These are phyloP conservation scores for Enhydra lutris DNA, from an alignment of 2,113 vertebrate genomes.

Conservation along the genomic window DNA sequence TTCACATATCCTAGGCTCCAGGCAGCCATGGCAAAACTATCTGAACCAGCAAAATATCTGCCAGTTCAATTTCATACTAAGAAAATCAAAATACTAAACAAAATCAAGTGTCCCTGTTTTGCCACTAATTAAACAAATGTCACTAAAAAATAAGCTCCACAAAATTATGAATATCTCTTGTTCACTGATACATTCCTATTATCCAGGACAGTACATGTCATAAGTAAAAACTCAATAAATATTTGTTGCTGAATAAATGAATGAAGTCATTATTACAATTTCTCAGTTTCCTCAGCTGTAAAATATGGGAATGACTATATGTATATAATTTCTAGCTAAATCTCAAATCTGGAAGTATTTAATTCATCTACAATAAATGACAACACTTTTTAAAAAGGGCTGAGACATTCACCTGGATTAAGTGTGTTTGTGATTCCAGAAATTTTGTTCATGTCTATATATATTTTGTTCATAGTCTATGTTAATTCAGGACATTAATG, in stretches of 20 bases:
- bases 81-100: neutral
- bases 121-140: neutral
- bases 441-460: neutral
- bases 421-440: neutral
- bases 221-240: conserved; percentile 6
- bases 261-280: neutral
- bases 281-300: neutral
- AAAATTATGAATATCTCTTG: neutral
- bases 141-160: neutral
- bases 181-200: neutral
- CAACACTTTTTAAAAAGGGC: neutral
- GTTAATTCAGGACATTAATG: neutral
- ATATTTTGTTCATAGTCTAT: neutral
- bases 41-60: neutral
- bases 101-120: neutral
- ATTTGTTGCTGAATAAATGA: neutral
- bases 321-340: neutral
- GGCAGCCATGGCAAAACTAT: neutral
- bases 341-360: neutral
- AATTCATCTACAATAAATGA: neutral
- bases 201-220: neutral
- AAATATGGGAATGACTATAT: neutral
- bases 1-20: neutral
- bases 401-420: neutral
- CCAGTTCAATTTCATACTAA: neutral